Conservation (phyloP, 2,888 invertebrate species). For the Sesia apiformis region DNA sequence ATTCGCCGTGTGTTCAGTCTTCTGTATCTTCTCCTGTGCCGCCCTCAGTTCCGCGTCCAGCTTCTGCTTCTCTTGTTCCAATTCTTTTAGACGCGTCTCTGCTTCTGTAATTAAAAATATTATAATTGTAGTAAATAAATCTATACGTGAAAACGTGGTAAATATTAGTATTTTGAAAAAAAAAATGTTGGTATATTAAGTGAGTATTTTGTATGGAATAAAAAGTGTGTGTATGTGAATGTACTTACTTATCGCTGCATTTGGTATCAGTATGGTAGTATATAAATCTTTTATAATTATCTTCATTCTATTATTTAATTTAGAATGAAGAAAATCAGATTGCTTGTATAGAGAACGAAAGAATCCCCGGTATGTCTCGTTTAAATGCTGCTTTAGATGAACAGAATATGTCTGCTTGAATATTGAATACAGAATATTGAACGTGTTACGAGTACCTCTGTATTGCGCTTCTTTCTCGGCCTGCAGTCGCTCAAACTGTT, state of each 20-base stretch:
- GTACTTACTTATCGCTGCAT: too few species aligned
- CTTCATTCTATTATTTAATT: too few species aligned
- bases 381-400: too few species aligned
- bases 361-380: too few species aligned
- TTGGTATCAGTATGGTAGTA: too few species aligned
- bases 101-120: constrained; percentile 72
- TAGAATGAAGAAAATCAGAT: too few species aligned
- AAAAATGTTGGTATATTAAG: background rate
- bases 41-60: constrained; percentile 81
- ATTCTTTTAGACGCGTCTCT: constrained; percentile 78
- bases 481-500: constrained; percentile 82
- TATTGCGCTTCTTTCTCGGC: constrained; percentile 81
- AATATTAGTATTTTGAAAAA: background rate
- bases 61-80: constrained; percentile 81
- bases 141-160: background rate
- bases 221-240: too few species aligned
- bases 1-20: constrained; percentile 75
- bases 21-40: constrained; percentile 79
- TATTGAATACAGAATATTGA: background rate
- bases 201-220: background rate
- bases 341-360: too few species aligned
- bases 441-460: constrained; percentile 74
- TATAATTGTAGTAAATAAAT: background rate
- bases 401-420: too few species aligned
- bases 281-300: too few species aligned